Evolutionary conservation across 2,888 invertebrate species (phyloP).

Genomic region (Villa cingulata): DNA sequence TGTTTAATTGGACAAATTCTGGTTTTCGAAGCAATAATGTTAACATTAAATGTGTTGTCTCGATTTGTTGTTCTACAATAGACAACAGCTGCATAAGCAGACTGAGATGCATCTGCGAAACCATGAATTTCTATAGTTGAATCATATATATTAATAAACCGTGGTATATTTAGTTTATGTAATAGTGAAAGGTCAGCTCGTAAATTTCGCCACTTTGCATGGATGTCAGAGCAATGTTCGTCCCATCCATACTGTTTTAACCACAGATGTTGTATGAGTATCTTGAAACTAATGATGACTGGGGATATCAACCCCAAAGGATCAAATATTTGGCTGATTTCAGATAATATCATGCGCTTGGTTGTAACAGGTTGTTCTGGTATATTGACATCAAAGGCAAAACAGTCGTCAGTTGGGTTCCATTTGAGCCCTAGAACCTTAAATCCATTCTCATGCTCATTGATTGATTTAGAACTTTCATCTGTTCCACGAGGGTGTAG

Average conservation of each 20-base stretch:
- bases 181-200: too few species aligned
- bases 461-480: background rate
- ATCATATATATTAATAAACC: too few species aligned
- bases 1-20: slow-evolving; percentile 11
- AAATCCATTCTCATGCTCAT: background rate
- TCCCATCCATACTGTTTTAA: background rate
- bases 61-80: background rate
- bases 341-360: background rate
- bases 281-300: background rate
- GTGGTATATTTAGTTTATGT: too few species aligned
- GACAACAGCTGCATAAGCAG: background rate
- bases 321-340: background rate
- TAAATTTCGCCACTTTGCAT: background rate
- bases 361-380: too few species aligned
- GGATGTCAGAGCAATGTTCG: background rate
- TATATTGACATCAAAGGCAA: background rate
- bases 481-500: background rate
- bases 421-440: background rate
- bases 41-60: background rate
- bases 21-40: slow-evolving; percentile 8
- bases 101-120: background rate
- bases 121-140: background rate
- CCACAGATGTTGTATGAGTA: background rate
- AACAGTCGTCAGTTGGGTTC: background rate
- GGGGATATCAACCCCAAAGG: background rate